Conservation (phyloP, 2,113 vertebrate genomes). For the Anser brachyrhynchus region DNA sequence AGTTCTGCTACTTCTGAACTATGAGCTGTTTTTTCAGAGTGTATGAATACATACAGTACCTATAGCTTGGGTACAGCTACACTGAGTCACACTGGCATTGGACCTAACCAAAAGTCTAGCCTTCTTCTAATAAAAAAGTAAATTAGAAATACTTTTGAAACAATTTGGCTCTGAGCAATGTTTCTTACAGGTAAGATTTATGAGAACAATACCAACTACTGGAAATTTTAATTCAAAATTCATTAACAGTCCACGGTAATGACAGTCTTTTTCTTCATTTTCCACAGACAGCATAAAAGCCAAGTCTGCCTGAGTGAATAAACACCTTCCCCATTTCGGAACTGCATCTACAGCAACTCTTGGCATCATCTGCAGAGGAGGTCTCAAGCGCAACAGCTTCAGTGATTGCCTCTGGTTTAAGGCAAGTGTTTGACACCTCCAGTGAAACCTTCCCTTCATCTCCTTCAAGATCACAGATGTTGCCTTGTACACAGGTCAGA, state of each 20-base stretch:
- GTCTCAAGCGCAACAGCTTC: not conserved
- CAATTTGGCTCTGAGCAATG: constrained; percentile 12
- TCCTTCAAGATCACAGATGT: not conserved
- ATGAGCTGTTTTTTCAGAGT: not conserved
- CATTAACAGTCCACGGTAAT: constrained; percentile 15
- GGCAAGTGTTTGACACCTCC: not conserved
- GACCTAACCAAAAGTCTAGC: constrained; percentile 5
- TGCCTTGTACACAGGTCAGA: not conserved
- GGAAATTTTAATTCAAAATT: constrained; percentile 51
- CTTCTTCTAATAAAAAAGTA: constrained; percentile 18
- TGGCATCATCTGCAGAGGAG: not conserved
- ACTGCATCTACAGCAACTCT: not conserved
- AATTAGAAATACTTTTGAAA: constrained; percentile 43
- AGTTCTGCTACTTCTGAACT: not conserved
- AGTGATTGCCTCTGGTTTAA: not conserved
- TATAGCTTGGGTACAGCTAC: not conserved
- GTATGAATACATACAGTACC: not conserved
- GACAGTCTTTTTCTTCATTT: not conserved
- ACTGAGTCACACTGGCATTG: constrained; percentile 6
- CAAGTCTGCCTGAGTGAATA: not conserved
- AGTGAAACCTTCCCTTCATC: not conserved
- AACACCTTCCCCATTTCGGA: not conserved
- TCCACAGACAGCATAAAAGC: not conserved
- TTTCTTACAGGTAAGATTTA: constrained; percentile 47
- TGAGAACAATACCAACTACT: not conserved